phyloP scores from a whole-genome alignment of 1,140 invertebrate genomes.

The Heliconius himera region DNA sequence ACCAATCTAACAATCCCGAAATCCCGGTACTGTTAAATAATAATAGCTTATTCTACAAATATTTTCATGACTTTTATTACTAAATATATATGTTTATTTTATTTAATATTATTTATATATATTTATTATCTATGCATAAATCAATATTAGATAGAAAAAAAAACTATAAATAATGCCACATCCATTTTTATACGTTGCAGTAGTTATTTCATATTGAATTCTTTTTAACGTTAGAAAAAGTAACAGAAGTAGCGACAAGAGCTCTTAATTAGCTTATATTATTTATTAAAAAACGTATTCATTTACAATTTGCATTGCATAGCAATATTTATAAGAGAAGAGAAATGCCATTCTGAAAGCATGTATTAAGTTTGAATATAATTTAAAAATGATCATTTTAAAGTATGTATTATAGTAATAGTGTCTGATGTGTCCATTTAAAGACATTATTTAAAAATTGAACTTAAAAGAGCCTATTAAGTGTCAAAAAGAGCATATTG shows the following conservation, averaged over 20 bases:
- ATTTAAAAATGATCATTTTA: background rate
- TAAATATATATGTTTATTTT: too few relatives aligned
- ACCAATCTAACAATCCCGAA: too few relatives aligned
- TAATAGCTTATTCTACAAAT: too few relatives aligned
- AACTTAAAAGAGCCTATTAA: too few relatives aligned
- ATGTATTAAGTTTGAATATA: background rate
- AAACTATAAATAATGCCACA: background rate
- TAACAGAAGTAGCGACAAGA: constrained; percentile 28
- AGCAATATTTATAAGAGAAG: background rate
- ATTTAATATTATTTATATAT: too few relatives aligned
- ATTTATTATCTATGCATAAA: background rate
- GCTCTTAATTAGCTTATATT: constrained; percentile 48
- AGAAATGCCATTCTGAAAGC: background rate
- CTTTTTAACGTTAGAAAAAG: constrained; percentile 36
- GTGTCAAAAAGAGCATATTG: too few relatives aligned
- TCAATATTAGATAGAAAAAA: background rate
- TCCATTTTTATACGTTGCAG: constrained; percentile 2
- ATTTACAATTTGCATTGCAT: background rate
- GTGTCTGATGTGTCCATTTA: too few relatives aligned
- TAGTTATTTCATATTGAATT: constrained; percentile 44
- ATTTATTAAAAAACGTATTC: background rate
- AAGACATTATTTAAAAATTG: too few relatives aligned
- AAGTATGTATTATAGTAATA: background rate
- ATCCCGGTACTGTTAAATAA: too few relatives aligned
- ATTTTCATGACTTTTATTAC: too few relatives aligned